Conservation (phyloP, 1,140 invertebrate genomes). For the Drosophila albomicans region DNA sequence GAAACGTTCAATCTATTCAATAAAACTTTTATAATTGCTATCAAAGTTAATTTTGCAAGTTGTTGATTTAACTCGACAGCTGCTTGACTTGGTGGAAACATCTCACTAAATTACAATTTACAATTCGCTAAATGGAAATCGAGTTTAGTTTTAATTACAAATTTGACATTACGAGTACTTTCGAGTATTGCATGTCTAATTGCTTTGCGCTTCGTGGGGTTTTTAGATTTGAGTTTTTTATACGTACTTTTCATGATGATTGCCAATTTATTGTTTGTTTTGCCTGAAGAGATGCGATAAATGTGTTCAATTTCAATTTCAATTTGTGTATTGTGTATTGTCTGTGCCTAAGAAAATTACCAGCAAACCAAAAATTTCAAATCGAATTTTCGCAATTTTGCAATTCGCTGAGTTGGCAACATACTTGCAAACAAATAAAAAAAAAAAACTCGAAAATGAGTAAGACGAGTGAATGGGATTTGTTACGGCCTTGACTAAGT, state of each 20-base stretch:
- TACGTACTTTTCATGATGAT: constrained; percentile 57
- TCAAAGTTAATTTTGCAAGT: neutral
- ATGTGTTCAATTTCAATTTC: constrained; percentile 19
- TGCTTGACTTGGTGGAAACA: constrained; percentile 7
- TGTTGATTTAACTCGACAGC: constrained; percentile 1
- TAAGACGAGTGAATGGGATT: constrained; percentile 69
- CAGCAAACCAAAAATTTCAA: constrained; percentile 36
- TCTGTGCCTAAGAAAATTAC: constrained; percentile 43
- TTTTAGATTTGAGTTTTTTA: constrained; percentile 34
- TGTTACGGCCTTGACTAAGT: constrained; percentile 67
- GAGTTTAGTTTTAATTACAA: constrained; percentile 67
- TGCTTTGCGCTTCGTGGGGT: constrained; percentile 67
- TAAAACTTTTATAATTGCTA: neutral
- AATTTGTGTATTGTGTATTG: constrained; percentile 6
- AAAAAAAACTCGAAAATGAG: constrained; percentile 38
- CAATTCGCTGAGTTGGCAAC: constrained; percentile 35
- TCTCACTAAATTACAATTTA: constrained; percentile 30
- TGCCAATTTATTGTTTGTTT: constrained; percentile 53
- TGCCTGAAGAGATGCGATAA: constrained; percentile 52
- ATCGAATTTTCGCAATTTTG: constrained; percentile 65
- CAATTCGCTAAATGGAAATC: constrained; percentile 34
- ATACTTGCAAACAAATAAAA: constrained; percentile 30
- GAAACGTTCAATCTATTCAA: neutral
- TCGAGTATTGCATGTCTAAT: constrained; percentile 79
- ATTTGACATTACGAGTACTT: constrained; percentile 74